Conservation (phyloP, 2,113 vertebrate species). For the Labeo rohita region DNA sequence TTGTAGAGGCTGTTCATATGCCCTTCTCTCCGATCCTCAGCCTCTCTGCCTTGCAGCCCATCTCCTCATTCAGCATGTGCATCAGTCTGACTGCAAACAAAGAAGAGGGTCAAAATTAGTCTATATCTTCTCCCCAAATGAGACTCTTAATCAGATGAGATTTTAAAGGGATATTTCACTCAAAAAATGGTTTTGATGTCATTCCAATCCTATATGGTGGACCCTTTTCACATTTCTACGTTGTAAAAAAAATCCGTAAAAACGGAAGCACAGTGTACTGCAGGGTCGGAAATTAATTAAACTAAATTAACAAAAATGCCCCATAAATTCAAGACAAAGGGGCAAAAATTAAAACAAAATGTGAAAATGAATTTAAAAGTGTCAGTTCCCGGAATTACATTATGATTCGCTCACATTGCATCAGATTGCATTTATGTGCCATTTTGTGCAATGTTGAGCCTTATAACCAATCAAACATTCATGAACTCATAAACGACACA, state of each 20-base stretch:
- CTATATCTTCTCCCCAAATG: conserved; percentile 38
- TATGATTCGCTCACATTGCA: no score
- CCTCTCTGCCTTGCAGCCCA: conserved; percentile 66
- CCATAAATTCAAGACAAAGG: no score
- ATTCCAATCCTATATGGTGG: background rate
- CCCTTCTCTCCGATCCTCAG: conserved; percentile 35
- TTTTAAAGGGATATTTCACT: conserved; percentile 13
- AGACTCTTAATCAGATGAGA: background rate
- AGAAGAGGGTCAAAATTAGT: conserved; percentile 8
- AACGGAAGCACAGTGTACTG: background rate
- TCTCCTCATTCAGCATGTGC: conserved; percentile 59
- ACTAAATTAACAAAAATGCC: no score
- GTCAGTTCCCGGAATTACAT: no score
- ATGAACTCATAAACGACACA: no score
- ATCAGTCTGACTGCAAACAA: conserved; percentile 37
- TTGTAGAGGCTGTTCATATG: conserved; percentile 40
- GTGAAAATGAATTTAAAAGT: no score
- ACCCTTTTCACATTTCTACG: background rate
- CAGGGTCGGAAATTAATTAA: no score
- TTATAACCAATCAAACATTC: no score
- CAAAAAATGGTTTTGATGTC: background rate
- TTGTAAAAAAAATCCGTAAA: background rate
- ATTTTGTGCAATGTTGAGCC: no score
- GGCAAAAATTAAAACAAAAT: no score
- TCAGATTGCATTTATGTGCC: no score